Percentiles rank a stretch among this genome's conserved stretches.
Evolutionary conservation across 2,113 vertebrate genomes (phyloP).

Genomic region (Centropus bengalensis): DNA sequence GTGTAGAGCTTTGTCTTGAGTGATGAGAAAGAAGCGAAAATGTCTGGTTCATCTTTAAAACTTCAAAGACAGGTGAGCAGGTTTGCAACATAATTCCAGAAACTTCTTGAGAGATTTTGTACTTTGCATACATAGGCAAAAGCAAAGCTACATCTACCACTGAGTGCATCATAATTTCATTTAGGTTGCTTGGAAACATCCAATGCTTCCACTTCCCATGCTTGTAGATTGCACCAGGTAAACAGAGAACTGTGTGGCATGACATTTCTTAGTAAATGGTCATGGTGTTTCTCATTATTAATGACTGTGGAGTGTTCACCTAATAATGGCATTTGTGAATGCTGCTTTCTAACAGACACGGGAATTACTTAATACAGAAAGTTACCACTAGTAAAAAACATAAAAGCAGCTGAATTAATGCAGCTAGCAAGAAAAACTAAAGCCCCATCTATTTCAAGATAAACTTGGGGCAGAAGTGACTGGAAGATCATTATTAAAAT

Average conservation of each 20-base stretch:
- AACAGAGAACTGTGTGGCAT: not conserved
- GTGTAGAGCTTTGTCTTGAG: not conserved
- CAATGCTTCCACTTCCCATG: not conserved
- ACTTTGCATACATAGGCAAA: not conserved
- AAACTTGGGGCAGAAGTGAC: not conserved
- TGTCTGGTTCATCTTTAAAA: not conserved
- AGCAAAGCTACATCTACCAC: not conserved
- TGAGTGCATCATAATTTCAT: not conserved
- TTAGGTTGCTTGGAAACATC: not conserved
- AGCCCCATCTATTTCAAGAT: constrained; percentile 7
- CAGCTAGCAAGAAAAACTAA: not conserved
- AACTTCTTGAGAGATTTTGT: not conserved
- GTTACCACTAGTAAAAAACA: not conserved
- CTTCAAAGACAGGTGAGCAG: not conserved
- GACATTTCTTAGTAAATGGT: not conserved
- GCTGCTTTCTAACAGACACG: not conserved
- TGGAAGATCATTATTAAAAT: constrained; percentile 24
- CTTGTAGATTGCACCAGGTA: not conserved
- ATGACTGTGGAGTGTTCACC: not conserved
- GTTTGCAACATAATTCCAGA: not conserved
- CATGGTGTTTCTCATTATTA: not conserved
- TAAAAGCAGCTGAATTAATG: not conserved
- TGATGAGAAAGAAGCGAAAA: not conserved
- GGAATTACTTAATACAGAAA: not conserved
- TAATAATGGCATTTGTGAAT: not conserved